Base-by-base conservation (phyloP, 2,888 invertebrate genomes). In the Azorinus chamasolen region DNA sequence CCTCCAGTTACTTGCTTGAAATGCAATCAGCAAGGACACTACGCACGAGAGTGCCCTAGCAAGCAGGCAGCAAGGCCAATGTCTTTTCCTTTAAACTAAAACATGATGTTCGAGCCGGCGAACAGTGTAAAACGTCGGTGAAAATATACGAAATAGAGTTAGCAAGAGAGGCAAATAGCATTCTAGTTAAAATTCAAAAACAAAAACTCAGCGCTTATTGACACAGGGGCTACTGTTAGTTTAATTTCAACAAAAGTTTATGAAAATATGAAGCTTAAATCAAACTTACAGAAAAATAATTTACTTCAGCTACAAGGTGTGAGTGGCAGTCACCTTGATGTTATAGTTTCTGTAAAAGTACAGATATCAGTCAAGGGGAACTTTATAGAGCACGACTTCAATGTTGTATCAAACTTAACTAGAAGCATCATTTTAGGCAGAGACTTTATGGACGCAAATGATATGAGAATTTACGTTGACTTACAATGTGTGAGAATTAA, bases 401-500 rank as follows among this genome's bases (percentile, higher is more conserved):
- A 71, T 64, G 64, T 64, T 24, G 32, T 64, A 20, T 37, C 43
- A 51, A 45, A 64, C 22, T 58, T 71, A 51, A 71, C 61, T 22
- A 61, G 70, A 48, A 64, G 64, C 22, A 24, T 71, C 20, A 64
- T 71, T n/a, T 20, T 63, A n/a, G 64, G 57, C 37, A 25, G 12
- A 8, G 64, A 72, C 46, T 64, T 41, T 45, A 5, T 64, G 32
- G 58, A n/a, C 20, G n/a, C 25, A 64, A 65, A 65, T 39, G 41
- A 43, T 39, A 57, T 63, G 18, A 62, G 48, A 20, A 5, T 55
- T 55, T 78, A 73, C 39, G 63, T 73, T 54, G 68, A 73, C 55
- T 20, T 78, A 10, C 39, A 57, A 10, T 51, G 72, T 25, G 16
- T 78, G 5, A 43, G 68, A 41, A 50, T 77, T 18, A 39, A 50